A percentile compares a stretch with the other conserved stretches of the same genome.
Evolutionary conservation across 2,797 vertebrate species (phyloP).

Genomic region (Siniperca obscura): DNA sequence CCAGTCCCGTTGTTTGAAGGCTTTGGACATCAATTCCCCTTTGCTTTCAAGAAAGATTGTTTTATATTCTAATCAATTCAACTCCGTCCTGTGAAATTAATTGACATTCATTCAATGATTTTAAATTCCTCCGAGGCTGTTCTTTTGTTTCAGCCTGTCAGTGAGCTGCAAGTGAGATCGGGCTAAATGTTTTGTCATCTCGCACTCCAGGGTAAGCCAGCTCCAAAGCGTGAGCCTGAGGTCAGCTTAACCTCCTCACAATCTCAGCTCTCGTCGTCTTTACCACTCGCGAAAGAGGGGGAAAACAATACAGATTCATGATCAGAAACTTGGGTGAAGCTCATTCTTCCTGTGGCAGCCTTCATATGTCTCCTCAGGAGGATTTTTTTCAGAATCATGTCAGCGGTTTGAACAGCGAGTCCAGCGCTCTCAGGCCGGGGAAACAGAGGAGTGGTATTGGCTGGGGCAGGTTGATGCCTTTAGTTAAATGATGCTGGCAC

Average conservation of each 20-base stretch:
- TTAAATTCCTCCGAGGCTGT: slow-evolving; percentile 79
- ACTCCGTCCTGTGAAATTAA: slow-evolving; percentile 82
- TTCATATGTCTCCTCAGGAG: slow-evolving; percentile 61
- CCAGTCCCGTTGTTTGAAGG: slow-evolving; percentile 78
- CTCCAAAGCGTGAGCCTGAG: slow-evolving; percentile 77
- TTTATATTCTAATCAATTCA: slow-evolving; percentile 87
- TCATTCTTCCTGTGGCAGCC: slow-evolving; percentile 68
- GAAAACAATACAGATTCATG: slow-evolving; percentile 38
- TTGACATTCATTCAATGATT: slow-evolving; percentile 85
- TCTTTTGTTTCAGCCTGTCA: slow-evolving; percentile 85
- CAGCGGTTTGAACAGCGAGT: slow-evolving; percentile 57
- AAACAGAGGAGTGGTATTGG: slow-evolving; percentile 69
- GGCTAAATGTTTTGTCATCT: slow-evolving; percentile 86
- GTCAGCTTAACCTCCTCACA: slow-evolving; percentile 79
- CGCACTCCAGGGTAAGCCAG: slow-evolving; percentile 77
- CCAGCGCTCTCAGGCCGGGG: slow-evolving; percentile 40
- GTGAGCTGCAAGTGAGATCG: slow-evolving; percentile 80
- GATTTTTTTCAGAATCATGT: slow-evolving; percentile 29
- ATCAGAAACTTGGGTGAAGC: slow-evolving; percentile 64
- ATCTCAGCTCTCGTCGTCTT: slow-evolving; percentile 56
- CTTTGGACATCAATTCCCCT: slow-evolving; percentile 85
- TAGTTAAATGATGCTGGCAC: slow-evolving; percentile 86
- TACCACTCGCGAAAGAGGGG: slow-evolving; percentile 28
- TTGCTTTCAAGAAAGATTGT: slow-evolving; percentile 85
- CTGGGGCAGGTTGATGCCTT: slow-evolving; percentile 78